A percentile compares a stretch with the other conserved stretches of the same genome.
These are phyloP conservation scores for Chironomus riparius DNA, from an alignment of 2,888 invertebrate species.

Conservation along the genomic window DNA sequence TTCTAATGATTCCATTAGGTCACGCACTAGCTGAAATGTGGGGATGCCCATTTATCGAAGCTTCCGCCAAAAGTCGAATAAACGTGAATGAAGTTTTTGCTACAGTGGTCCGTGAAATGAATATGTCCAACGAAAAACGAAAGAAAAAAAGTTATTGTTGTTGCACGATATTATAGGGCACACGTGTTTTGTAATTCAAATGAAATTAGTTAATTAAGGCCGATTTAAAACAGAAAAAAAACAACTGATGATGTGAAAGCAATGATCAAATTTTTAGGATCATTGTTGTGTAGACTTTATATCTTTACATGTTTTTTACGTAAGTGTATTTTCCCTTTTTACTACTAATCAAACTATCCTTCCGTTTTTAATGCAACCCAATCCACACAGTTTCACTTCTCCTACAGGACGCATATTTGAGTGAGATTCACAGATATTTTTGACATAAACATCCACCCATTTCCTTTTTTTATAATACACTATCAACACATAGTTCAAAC, in stretches of 20 bases:
- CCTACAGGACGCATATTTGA: no score
- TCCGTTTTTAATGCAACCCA: neutral
- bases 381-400: neutral
- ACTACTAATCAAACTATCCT: neutral
- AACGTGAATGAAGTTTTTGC: conserved; percentile 99
- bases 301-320: neutral
- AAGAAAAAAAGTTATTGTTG: conserved; percentile 89
- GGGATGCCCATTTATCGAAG: conserved; percentile 98
- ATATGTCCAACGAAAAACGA: conserved; percentile 86
- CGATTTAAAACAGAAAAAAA: neutral
- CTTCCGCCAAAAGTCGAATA: conserved; percentile 95
- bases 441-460: no score
- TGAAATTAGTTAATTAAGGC: conserved; percentile 10
- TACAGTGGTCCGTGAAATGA: conserved; percentile 99
- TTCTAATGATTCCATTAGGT: conserved; percentile 32
- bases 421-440: no score
- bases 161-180: conserved; percentile 43
- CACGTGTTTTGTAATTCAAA: neutral
- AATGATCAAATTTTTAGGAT: neutral
- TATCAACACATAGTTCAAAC: no score
- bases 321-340: neutral
- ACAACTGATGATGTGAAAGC: neutral
- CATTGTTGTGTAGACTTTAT: neutral
- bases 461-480: no score
- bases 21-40: conserved; percentile 85